phyloP scores from a whole-genome alignment of 2,888 invertebrate species.

The Stenotaenia linearis region DNA sequence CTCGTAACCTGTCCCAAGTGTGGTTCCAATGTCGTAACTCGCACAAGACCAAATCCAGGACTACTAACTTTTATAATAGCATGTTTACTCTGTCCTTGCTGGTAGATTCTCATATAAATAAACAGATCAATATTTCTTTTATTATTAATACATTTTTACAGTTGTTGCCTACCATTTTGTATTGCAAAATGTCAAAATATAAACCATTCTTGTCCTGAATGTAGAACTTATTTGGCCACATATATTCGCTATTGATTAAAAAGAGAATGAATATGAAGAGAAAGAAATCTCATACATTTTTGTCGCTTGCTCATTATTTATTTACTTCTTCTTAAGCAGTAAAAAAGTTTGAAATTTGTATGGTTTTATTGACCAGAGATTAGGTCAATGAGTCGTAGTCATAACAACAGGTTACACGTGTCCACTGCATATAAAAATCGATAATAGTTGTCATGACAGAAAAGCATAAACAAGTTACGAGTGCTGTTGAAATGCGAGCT shows the following conservation, averaged over 20 bases:
- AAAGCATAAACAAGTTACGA: background rate
- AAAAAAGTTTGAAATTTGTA: background rate
- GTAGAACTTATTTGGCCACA: background rate
- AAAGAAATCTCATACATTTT: no score
- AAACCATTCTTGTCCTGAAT: background rate
- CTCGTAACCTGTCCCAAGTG: background rate
- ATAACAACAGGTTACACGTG: background rate
- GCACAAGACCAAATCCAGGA: background rate
- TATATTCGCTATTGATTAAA: background rate
- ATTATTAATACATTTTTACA: no score
- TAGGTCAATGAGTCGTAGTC: background rate
- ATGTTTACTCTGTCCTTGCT: background rate
- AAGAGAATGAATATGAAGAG: background rate
- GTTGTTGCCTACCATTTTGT: background rate
- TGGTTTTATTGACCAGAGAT: background rate
- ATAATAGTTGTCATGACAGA: background rate
- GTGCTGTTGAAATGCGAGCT: background rate
- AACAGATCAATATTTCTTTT: no score
- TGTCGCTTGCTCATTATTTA: no score
- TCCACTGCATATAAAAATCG: background rate
- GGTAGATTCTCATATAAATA: no score
- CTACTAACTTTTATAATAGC: background rate
- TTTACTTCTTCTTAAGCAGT: background rate
- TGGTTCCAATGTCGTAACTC: background rate
- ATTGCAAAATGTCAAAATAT: background rate